Evolutionary conservation across 2,113 vertebrate species (phyloP).

Genomic region (Chinchilla lanigera): DNA sequence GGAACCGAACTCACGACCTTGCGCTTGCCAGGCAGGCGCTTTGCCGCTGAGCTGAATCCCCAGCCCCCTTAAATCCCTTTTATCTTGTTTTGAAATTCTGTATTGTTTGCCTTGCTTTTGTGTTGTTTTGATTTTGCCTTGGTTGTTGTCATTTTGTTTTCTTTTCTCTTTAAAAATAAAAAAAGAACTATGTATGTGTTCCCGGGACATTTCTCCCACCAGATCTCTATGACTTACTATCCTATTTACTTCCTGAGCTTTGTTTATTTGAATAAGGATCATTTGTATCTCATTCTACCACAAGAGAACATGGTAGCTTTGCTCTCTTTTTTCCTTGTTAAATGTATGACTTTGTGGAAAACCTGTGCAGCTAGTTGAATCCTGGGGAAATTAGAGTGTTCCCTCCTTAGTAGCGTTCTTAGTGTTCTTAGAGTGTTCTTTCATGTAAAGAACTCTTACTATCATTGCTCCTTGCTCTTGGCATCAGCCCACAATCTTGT

Average conservation of each 20-base stretch:
- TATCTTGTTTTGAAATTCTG: too few relatives aligned
- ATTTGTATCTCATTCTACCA: slow-evolving; percentile 92
- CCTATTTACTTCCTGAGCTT: slow-evolving; percentile 92
- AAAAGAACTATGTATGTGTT: slow-evolving; percentile 90
- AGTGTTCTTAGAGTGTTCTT: slow-evolving; percentile 85
- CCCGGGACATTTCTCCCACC: slow-evolving; percentile 92
- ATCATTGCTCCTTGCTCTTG: slow-evolving; percentile 93
- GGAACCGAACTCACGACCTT: too few relatives aligned
- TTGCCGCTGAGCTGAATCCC: too few relatives aligned
- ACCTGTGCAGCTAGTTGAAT: slow-evolving; percentile 93
- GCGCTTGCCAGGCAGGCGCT: too few relatives aligned
- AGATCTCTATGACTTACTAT: slow-evolving; percentile 92
- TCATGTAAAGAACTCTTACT: slow-evolving; percentile 92
- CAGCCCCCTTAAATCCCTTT: too few relatives aligned
- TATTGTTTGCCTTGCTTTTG: too few relatives aligned
- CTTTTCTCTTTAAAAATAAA: too few relatives aligned
- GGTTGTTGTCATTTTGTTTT: too few relatives aligned
- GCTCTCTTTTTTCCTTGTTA: slow-evolving; percentile 93
- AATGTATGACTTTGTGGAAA: slow-evolving; percentile 93
- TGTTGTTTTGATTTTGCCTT: too few relatives aligned
- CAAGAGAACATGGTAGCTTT: slow-evolving; percentile 94
- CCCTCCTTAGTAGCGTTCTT: slow-evolving; percentile 86
- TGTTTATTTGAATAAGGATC: slow-evolving; percentile 93
- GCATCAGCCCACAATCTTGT: slow-evolving; percentile 93
- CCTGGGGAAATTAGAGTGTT: slow-evolving; percentile 91